Percentiles rank a stretch among this genome's conserved stretches.
Conservation (phyloP, 2,113 vertebrate genomes). For the Barbus barbus region DNA sequence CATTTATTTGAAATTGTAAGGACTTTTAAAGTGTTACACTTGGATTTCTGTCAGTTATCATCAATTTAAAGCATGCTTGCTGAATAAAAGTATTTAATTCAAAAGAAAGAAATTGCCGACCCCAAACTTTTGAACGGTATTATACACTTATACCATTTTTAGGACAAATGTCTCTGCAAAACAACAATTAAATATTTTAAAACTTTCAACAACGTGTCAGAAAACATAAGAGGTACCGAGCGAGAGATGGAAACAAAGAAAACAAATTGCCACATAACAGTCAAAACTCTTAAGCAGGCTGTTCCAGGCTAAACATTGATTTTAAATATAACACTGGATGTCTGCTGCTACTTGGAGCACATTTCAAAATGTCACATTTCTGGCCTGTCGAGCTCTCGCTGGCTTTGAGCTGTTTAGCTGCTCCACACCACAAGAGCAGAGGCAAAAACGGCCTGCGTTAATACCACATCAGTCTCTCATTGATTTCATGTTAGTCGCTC, state of each 20-base stretch:
- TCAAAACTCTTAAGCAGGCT: conserved; percentile 50
- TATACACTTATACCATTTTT: background rate
- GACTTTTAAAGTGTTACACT: no score
- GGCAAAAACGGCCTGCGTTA: conserved; percentile 54
- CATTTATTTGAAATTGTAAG: no score
- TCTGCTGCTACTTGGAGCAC: conserved; percentile 55
- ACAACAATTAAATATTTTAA: background rate
- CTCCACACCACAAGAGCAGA: conserved; percentile 49
- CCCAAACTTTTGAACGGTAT: background rate
- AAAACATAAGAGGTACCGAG: no score
- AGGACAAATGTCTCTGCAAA: background rate
- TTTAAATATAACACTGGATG: conserved; percentile 57
- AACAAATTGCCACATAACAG: conserved; percentile 49
- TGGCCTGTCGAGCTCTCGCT: conserved; percentile 54
- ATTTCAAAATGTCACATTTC: conserved; percentile 62
- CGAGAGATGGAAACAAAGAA: conserved; percentile 39
- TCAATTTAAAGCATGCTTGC: no score
- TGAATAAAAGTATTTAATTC: no score
- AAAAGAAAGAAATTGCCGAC: no score
- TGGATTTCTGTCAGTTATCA: no score
- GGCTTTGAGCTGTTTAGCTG: conserved; percentile 62
- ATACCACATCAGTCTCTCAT: conserved; percentile 59
- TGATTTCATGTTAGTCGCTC: conserved; percentile 59
- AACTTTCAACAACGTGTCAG: conserved; percentile 9
- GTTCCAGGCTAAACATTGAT: conserved; percentile 57